Evolutionary conservation across 2,888 invertebrate species (phyloP), one percentile per base, ranked within the genome.

Genomic region (Tetropium fuscum): DNA sequence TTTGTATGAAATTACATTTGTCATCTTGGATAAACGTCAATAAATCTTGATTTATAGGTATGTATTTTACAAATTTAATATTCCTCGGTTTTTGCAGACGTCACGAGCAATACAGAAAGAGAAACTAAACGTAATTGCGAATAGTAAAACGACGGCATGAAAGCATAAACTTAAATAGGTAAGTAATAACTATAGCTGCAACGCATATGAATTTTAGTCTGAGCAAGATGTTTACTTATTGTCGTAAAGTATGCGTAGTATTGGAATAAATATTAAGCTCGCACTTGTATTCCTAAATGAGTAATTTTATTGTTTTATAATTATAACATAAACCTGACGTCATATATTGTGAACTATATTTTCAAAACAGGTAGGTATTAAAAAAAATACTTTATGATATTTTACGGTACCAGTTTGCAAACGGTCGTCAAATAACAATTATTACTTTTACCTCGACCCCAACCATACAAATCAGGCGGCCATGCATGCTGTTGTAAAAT

Each of bases 1-100:
- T 63, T 70, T 70, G 70, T 68, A 67, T 63, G 47, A 53, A 67
- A 68, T 66, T 59, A 53, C 63, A 41, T 58, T 68, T 68, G 65
- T 68, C 66, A 60, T 64, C 64, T 54, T 53, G 63, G 59, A 66
- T 64, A 61, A 63, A 55, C 64, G 63, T 61, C 58, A 62, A 51
- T 64, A 68, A 67, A 65, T 68, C 60, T 64, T 69, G 65, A 60
- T 66, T 64, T 64, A 51, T 51, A 15, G 49, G 60, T 58, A 56
- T 58, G 48, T 59, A 59, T 60, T 64, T 64, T 58, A 64, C 60
- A 56, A 53, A 47, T 61, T 61, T 56, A 58, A 61, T 43, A 32
- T 53, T 48, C 58, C 41, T 54, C 43, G 36, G 43, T 51, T 38
- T 49, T 40, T 44, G 27, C 18, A 40, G 40, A 27, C 40, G 49